Evolutionary conservation across 2,113 vertebrate species (phyloP), one percentile per base, ranked within the genome.

Genomic region (Anoplopoma fimbria): DNA sequence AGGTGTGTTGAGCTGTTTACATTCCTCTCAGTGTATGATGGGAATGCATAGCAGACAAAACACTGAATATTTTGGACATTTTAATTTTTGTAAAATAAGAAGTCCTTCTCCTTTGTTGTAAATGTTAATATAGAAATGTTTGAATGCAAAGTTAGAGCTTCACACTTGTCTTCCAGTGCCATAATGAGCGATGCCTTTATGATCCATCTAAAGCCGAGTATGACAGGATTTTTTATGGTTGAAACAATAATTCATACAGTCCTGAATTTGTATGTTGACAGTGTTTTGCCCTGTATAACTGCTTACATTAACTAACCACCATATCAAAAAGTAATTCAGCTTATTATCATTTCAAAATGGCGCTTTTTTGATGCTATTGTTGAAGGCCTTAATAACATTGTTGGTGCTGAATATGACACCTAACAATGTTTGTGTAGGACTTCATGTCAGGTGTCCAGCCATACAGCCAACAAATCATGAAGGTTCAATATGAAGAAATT

Each of bases 21-120:
- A 81, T 85, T 81, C 82, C 79, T 91, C 75, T 78, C 65, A 36
- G 53, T 62, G 17, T 76, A 47, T 69, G 71, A 87, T 7, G 36
- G 79, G 78, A 62, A 79, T 81, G 70, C 70, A 58, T 58, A 70
- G 70, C 57, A 57, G 64, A 79, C 40, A 70, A 70, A 87, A 76
- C 61, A 33, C 58, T 87, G 86, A 86, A 85, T 80, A 88, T 89
- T 89, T 78, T 79, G 62, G 76, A 89, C 70, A 77, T 55, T 65
- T 64, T 63, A 27, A 19, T 34, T 67, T 82, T 88, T 88, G 86
- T 85, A 81, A 89, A 81, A 74, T 77, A 79, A 81, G 21, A 65
- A 23, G 10, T 70, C 33, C 21, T 75, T 34, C 40, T 49, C 4
- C 2, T 65, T 71, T 60, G 19, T 67, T 91, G 77, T 88, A 82